Evolutionary conservation across 2,888 invertebrate species (phyloP).

Genomic region (Ichneumon xanthorius): DNA sequence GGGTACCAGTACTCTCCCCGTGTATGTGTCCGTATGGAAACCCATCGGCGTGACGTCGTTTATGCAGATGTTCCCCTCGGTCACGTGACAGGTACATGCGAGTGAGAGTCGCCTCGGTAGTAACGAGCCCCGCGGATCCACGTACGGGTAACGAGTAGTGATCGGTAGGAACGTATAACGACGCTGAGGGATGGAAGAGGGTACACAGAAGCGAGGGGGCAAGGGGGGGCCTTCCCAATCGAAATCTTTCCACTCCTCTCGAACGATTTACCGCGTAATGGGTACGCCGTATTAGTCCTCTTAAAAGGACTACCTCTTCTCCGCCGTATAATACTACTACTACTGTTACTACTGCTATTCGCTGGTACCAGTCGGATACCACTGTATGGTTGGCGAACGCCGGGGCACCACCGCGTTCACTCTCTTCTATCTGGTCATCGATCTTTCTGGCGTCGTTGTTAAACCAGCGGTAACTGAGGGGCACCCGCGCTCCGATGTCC

Average conservation of each 20-base stretch:
- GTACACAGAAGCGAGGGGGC: conserved; percentile 31
- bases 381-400: conserved; percentile 29
- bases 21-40: conserved; percentile 36
- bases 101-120: conserved; percentile 61
- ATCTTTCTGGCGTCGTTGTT: conserved; percentile 68
- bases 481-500: conserved; percentile 44
- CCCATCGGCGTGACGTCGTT: conserved; percentile 64
- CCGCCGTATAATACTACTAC: conserved; percentile 43
- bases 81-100: conserved; percentile 70
- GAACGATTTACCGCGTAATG: conserved; percentile 68
- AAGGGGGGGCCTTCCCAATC: conserved; percentile 48
- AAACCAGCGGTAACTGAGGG: conserved; percentile 41
- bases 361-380: conserved; percentile 40
- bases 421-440: conserved; percentile 67
- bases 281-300: conserved; percentile 68
- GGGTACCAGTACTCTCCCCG: not conserved
- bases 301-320: conserved; percentile 65
- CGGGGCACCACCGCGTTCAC: conserved; percentile 52
- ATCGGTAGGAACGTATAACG: conserved; percentile 67
- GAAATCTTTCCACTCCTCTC: conserved; percentile 66
- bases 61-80: conserved; percentile 68
- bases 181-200: conserved; percentile 65
- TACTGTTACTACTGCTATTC: conserved; percentile 36
- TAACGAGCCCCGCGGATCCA: conserved; percentile 63
- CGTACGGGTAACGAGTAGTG: conserved; percentile 68